Conservation (phyloP, 2,888 invertebrate genomes). For the Conistra vaccinii region DNA sequence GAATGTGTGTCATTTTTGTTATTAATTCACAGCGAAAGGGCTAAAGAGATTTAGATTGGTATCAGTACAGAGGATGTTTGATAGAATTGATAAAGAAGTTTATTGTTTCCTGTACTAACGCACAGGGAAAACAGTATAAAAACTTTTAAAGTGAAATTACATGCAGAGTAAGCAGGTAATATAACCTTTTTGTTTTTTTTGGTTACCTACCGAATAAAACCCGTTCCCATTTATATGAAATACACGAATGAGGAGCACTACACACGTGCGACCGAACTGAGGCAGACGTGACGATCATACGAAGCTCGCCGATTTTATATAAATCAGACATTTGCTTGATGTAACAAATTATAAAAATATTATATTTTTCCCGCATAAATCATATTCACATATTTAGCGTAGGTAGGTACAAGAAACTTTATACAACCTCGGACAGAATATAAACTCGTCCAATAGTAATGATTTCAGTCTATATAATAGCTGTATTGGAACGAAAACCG, state of each 20-base stretch:
- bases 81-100: constrained; percentile 22
- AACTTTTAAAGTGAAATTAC: constrained; percentile 1
- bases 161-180: constrained; percentile 4
- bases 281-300: constrained; percentile 25
- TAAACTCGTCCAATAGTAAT: constrained; percentile 10
- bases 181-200: constrained; percentile 5
- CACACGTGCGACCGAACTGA: constrained; percentile 13
- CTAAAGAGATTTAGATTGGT: constrained; percentile 17
- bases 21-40: constrained; percentile 12
- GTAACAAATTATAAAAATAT: not conserved
- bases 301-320: constrained; percentile 1
- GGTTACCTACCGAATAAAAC: constrained; percentile 7
- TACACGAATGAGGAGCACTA: constrained; percentile 12
- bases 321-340: constrained; percentile 5
- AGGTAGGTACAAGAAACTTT: not conserved
- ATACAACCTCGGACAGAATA: not conserved
- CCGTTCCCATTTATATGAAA: constrained; percentile 18
- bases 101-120: constrained; percentile 16
- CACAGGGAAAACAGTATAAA: constrained; percentile 1
- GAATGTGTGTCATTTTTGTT: not conserved
- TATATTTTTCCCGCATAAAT: not conserved
- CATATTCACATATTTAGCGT: not conserved
- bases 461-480: constrained; percentile 11
- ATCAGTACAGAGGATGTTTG: constrained; percentile 6
- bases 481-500: constrained; percentile 43